Base-by-base conservation (phyloP, 1,140 invertebrate species). In the Sarcophaga bullata region DNA sequence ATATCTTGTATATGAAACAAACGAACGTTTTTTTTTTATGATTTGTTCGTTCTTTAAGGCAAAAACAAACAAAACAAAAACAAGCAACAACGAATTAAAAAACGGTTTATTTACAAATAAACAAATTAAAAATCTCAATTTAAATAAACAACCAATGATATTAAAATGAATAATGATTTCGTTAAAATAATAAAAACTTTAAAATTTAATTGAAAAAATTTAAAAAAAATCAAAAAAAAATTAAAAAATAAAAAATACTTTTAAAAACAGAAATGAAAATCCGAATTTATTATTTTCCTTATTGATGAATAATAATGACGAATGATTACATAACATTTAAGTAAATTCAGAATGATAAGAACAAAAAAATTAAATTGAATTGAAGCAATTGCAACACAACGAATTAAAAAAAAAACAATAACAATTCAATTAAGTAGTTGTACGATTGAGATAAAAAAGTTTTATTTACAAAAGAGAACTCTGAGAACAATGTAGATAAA, bases 71-170 rank as follows among this genome's bases (percentile, higher is more conserved):
- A n/a, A n/a, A n/a, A n/a, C n/a, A 68, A 68, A 68, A 68, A 68
- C n/a, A n/a, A n/a, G n/a, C n/a, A n/a, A 19, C 62, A 19, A 68
- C 54, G 54, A 58, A 58, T 58, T 68, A 68, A 17, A 68, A 37
- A 37, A 37, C 1, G 1, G 62, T 68, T 68, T 68, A 68, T 68
- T 68, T 68, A 68, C 62, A 68, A 68, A 68, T 68, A 68, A 68
- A 68, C 62, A 68, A 68, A 58, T 58, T 13, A 37, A 58, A 58
- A 25, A 68, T 68, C 19, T 68, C n/a, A 68, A 68, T 68, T 19
- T 68, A 68, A 68, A 68, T 25, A 68, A 68, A 68, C 62, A 68
- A 8, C n/a, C n/a, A 68, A 68, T 68, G 62, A 68, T 19, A 68
- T 19, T 19, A 68, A 68, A 68, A 68, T 68, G 62, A 68, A 7